A percentile compares a stretch with the other conserved stretches of the same genome.
These are phyloP conservation scores for Rhyacophila evoluta DNA, from an alignment of 2,888 invertebrate species.

Conservation along the genomic window DNA sequence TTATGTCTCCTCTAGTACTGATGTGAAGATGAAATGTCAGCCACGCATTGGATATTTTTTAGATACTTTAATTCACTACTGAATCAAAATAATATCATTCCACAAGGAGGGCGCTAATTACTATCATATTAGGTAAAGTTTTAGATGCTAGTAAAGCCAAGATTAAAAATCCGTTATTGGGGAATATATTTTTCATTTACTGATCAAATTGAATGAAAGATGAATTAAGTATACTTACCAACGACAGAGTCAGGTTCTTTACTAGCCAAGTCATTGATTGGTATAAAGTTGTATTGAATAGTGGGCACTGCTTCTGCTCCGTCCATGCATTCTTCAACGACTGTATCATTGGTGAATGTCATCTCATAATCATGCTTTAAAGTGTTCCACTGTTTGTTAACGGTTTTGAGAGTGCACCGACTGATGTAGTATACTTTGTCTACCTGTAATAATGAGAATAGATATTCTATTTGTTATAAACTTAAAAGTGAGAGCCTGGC, in stretches of 20 bases:
- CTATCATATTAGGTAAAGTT: no score
- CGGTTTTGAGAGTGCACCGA: constrained; percentile 87
- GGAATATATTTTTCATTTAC: no score
- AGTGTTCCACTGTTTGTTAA: constrained; percentile 88
- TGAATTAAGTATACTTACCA: constrained; percentile 78
- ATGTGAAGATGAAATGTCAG: no score
- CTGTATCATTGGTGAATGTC: constrained; percentile 84
- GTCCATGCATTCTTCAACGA: constrained; percentile 71
- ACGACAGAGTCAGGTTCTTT: constrained; percentile 77
- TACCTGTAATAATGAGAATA: constrained; percentile 67
- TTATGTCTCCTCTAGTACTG: no score
- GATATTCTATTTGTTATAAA: neutral
- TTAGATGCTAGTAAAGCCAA: no score
- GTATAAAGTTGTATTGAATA: constrained; percentile 81
- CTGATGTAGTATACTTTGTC: constrained; percentile 91
- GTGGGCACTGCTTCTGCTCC: constrained; percentile 77
- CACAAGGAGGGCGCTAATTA: no score
- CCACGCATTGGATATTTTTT: no score
- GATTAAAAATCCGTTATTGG: no score
- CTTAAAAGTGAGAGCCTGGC: no score
- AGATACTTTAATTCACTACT: no score
- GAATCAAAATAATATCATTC: no score
- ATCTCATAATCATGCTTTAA: constrained; percentile 97
- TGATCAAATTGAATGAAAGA: no score
- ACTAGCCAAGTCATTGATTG: constrained; percentile 79